Conservation (phyloP, 2,113 vertebrate genomes). For the human (Homo sapiens) region GRCh38 chr21:35917001-35917500, state of each 20-base stretch:
- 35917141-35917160: not conserved
- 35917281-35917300: not conserved
- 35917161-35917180: not conserved
- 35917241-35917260: not conserved
- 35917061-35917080: not conserved
- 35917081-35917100: not conserved
- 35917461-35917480: not conserved
- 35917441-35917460: not conserved
- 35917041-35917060: not conserved
- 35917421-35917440: not conserved
- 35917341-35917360: not conserved
- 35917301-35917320: not conserved
- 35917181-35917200: not conserved
- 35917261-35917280: not conserved
- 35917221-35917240: not conserved
- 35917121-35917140: not conserved
- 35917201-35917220: not conserved
- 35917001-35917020: not conserved
- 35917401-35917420: not conserved
- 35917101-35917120: not conserved
- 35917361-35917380: not conserved
- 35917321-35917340: conserved; percentile 2
- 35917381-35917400: not conserved
- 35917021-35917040: not conserved
- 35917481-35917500: not conserved